phyloP scores from a whole-genome alignment of 2,797 vertebrate species.

The Sebastes diploproa region DNA sequence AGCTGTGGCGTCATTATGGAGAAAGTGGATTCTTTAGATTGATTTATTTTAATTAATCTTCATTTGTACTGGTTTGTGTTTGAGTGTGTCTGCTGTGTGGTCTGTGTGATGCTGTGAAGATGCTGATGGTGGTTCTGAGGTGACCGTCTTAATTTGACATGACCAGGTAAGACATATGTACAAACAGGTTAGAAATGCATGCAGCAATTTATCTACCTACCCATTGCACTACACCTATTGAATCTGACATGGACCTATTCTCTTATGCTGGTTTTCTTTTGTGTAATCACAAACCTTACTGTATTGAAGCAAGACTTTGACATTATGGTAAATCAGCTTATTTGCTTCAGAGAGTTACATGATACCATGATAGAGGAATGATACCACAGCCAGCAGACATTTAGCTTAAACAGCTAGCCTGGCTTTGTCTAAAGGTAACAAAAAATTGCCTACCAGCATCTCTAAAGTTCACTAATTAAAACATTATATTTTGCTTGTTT shows the following conservation, averaged over 20 bases:
- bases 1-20: not conserved
- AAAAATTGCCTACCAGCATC: not conserved
- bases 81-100: not conserved
- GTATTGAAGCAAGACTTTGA: not conserved
- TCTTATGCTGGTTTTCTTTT: not conserved
- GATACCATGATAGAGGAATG: not conserved
- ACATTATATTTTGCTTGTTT: not conserved
- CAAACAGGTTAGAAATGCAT: constrained; percentile 1
- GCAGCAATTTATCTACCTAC: not conserved
- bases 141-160: constrained; percentile 25
- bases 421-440: not conserved
- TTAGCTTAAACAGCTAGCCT: not conserved
- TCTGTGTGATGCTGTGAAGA: not conserved
- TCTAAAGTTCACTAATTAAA: not conserved
- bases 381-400: not conserved
- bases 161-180: constrained; percentile 14
- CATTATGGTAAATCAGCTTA: not conserved
- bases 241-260: not conserved
- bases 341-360: not conserved
- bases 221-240: not conserved
- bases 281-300: not conserved
- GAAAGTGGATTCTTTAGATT: not conserved
- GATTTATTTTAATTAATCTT: not conserved
- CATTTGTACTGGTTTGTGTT: not conserved
- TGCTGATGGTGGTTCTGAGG: constrained; percentile 14